phyloP scores from a whole-genome alignment of 2,888 invertebrate genomes.

The Brachyptera putata region DNA sequence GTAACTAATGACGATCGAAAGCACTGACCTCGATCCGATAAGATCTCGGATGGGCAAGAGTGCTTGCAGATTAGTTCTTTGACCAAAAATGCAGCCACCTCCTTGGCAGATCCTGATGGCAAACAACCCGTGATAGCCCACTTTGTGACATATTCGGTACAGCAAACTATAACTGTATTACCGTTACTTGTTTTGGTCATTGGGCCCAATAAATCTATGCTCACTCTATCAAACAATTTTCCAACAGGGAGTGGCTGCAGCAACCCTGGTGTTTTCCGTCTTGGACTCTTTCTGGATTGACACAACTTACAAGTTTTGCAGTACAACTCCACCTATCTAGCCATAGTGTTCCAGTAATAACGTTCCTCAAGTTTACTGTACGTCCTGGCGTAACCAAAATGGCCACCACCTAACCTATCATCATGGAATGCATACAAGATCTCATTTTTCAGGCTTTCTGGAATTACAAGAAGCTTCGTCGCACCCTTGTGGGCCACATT shows the following conservation, averaged over 20 bases:
- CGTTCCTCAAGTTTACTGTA: conserved; percentile 11
- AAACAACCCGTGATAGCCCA: conserved; percentile 28
- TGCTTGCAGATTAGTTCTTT: conserved; percentile 26
- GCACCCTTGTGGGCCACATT: neutral
- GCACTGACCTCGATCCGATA: conserved; percentile 32
- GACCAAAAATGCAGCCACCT: conserved; percentile 31
- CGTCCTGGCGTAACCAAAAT: conserved; percentile 26
- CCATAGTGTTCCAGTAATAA: conserved; percentile 27
- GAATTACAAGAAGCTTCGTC: conserved; percentile 20
- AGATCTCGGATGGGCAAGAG: conserved; percentile 24
- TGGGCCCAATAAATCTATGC: conserved; percentile 30
- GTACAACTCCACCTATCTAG: conserved; percentile 20
- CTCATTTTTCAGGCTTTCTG: conserved; percentile 24
- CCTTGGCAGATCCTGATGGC: conserved; percentile 20
- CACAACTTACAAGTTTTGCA: conserved; percentile 25
- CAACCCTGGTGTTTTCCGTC: conserved; percentile 22
- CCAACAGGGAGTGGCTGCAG: conserved; percentile 24
- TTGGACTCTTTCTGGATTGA: conserved; percentile 22
- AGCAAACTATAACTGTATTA: neutral
- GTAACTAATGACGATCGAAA: conserved; percentile 31
- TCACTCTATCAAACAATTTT: conserved; percentile 25
- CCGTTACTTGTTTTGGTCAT: conserved; percentile 20
- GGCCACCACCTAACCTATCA: conserved; percentile 25
- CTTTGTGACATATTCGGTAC: neutral
- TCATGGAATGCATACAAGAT: conserved; percentile 31